These are phyloP conservation scores for Parauchenoglanis punctatus DNA, from an alignment of 2,797 vertebrate genomes.

Conservation along the genomic window DNA sequence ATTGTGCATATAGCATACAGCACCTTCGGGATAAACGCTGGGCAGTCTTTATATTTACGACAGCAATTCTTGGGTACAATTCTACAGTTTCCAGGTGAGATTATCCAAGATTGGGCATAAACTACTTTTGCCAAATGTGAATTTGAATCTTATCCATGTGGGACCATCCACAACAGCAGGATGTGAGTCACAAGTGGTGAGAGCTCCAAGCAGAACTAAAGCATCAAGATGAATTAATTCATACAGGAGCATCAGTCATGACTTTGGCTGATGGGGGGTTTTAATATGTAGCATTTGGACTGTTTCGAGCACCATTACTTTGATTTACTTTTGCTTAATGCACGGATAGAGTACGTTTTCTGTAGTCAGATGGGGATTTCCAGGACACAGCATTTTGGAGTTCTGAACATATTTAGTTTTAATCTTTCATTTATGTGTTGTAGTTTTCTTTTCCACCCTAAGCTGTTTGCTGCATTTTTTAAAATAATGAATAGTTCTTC, in stretches of 20 bases:
- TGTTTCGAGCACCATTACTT: constrained; percentile 21
- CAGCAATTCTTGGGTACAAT: neutral
- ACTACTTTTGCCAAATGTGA: neutral
- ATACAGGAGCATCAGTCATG: constrained; percentile 23
- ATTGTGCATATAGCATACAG: neutral
- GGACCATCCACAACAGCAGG: constrained; percentile 5
- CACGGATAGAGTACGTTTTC: constrained; percentile 7
- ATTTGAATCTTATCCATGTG: constrained; percentile 4
- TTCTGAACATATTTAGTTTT: neutral
- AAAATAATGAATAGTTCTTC: neutral
- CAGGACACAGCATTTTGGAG: constrained; percentile 12
- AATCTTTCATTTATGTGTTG: neutral
- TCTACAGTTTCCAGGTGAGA: neutral
- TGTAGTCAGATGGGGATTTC: constrained; percentile 7
- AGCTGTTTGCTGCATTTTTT: neutral
- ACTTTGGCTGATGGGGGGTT: constrained; percentile 54
- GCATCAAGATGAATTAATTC: constrained; percentile 31
- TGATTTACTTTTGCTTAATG: constrained; percentile 24
- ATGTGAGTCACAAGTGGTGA: neutral
- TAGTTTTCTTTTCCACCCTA: neutral
- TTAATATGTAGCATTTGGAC: constrained; percentile 53
- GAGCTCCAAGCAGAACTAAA: constrained; percentile 33
- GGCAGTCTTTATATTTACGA: neutral
- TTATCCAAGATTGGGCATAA: neutral
- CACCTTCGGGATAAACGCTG: neutral